Percentiles rank a stretch among this genome's conserved stretches.
Conservation (phyloP, 2,888 invertebrate genomes). For the Monopis laevigella region DNA sequence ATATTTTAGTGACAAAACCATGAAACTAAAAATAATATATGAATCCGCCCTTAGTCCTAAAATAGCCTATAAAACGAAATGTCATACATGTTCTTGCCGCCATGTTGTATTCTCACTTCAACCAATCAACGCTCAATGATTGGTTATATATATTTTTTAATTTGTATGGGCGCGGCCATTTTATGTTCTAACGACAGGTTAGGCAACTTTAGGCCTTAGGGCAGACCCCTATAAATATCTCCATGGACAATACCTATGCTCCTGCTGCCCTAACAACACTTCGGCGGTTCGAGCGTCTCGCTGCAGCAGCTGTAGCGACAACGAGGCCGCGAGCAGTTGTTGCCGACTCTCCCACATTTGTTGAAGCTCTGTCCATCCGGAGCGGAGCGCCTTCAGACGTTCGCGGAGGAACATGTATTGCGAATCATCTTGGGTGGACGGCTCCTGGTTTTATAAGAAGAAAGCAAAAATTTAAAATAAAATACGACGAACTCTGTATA, state of each 20-base stretch:
- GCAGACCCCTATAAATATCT: neutral
- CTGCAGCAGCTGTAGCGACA: conserved; percentile 95
- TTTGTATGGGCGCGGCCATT: too few species aligned
- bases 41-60: too few species aligned
- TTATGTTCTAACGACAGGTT: too few species aligned
- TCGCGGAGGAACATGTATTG: conserved; percentile 99
- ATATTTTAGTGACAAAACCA: too few species aligned
- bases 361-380: conserved; percentile 98
- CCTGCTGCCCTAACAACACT: conserved; percentile 97
- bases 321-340: conserved; percentile 90
- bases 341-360: conserved; percentile 99
- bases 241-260: conserved; percentile 74
- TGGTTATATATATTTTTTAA: too few species aligned
- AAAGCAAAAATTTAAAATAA: too few species aligned
- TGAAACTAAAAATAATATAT: too few species aligned
- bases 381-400: conserved; percentile 95
- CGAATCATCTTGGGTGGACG: conserved; percentile 91
- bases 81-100: too few species aligned
- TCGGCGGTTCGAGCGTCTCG: conserved; percentile 98
- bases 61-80: too few species aligned
- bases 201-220: too few species aligned
- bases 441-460: conserved; percentile 70
- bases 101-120: too few species aligned
- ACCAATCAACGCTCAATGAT: too few species aligned
- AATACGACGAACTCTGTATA: neutral